Conservation (phyloP, 2,113 vertebrate species). For the Rynchops niger region DNA sequence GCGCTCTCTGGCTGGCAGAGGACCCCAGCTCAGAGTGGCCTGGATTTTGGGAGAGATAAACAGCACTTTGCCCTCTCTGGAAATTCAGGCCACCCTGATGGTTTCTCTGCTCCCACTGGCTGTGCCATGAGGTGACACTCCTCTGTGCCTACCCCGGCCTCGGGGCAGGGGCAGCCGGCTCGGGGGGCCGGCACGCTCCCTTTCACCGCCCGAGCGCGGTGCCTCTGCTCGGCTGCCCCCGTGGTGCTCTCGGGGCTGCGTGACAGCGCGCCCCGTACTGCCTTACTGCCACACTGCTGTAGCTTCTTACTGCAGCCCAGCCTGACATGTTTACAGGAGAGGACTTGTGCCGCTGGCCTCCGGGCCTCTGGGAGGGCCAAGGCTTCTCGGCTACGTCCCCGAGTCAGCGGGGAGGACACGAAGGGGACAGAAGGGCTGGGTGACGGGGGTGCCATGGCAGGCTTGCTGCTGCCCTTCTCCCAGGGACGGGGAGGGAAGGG, state of each 20-base stretch:
- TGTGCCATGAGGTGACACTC: background rate
- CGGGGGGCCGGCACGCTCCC: background rate
- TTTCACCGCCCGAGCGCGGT: background rate
- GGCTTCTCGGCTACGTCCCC: accelerated
- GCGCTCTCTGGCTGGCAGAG: background rate
- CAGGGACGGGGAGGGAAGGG: background rate
- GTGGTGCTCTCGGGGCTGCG: background rate
- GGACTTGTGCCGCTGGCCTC: background rate
- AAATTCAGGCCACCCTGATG: background rate
- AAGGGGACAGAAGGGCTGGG: background rate
- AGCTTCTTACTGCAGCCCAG: slow-evolving; percentile 47
- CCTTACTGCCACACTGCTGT: slow-evolving; percentile 69
- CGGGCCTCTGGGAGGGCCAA: background rate
- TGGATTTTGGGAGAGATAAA: background rate
- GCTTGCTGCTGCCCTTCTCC: background rate
- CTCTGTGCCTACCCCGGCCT: background rate
- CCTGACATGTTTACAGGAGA: slow-evolving; percentile 67
- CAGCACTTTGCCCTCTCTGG: background rate
- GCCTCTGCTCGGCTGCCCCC: background rate
- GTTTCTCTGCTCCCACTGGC: background rate
- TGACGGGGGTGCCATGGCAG: background rate
- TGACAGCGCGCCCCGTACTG: slow-evolving; percentile 62
- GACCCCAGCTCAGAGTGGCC: background rate
- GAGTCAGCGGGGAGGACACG: accelerated
- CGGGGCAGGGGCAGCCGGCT: background rate